These are phyloP conservation scores for Drosophila nigricruria DNA, from an alignment of 2,888 invertebrate species.

Conservation along the genomic window DNA sequence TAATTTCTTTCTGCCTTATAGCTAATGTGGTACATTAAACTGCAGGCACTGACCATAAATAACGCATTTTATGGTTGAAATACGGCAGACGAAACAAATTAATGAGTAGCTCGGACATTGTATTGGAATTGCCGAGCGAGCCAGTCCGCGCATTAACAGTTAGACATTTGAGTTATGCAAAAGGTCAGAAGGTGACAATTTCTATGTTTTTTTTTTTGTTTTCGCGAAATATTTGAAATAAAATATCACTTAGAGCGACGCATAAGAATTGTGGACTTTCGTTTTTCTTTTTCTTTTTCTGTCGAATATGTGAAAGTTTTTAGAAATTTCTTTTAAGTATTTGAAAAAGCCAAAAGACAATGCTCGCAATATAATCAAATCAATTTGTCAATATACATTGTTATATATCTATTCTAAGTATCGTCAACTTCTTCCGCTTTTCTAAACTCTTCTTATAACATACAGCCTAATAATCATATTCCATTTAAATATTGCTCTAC, in stretches of 20 bases:
- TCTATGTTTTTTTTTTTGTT: background rate
- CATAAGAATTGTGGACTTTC: conserved; percentile 23
- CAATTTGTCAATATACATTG: too few relatives aligned
- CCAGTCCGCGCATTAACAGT: conserved; percentile 8
- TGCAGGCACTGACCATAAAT: conserved; percentile 40
- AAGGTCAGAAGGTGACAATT: conserved; percentile 42
- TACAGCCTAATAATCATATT: background rate
- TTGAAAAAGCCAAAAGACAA: too few relatives aligned
- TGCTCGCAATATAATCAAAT: too few relatives aligned
- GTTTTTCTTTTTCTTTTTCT: conserved; percentile 1
- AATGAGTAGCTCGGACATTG: conserved; percentile 31
- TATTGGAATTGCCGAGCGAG: conserved; percentile 19
- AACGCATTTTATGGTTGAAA: conserved; percentile 44
- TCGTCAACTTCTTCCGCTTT: too few relatives aligned
- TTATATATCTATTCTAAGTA: too few relatives aligned
- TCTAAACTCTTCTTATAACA: too few relatives aligned
- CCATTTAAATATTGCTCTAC: background rate
- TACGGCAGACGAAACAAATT: conserved; percentile 39
- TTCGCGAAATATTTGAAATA: background rate
- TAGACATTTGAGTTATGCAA: conserved; percentile 23
- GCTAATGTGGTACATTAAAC: conserved; percentile 40
- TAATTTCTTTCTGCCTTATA: conserved; percentile 9
- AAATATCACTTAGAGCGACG: background rate
- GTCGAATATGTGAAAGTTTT: background rate
- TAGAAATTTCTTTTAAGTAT: background rate